These are phyloP conservation scores for Apis florea DNA, from an alignment of 1,140 invertebrate species.

Conservation along the genomic window DNA sequence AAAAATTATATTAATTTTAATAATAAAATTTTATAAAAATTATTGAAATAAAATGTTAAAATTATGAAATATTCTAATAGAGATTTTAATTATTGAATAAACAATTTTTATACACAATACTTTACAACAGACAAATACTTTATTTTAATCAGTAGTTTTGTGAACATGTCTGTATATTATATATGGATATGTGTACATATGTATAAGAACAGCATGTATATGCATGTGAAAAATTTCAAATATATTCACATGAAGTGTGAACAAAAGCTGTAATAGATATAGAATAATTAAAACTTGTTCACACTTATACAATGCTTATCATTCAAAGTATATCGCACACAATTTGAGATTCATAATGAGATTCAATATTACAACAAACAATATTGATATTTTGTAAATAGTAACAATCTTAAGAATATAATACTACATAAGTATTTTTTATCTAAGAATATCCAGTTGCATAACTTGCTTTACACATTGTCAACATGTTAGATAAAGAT, in stretches of 20 bases:
- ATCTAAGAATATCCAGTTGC: slow-evolving; percentile 64
- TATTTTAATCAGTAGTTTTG: slow-evolving; percentile 75
- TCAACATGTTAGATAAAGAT: slow-evolving; percentile 57
- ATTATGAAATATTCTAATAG: not conserved
- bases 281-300: slow-evolving; percentile 58
- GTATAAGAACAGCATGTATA: slow-evolving; percentile 61
- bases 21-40: not conserved
- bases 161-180: slow-evolving; percentile 67
- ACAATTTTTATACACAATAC: slow-evolving; percentile 47
- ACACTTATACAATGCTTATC: slow-evolving; percentile 63
- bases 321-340: slow-evolving; percentile 35
- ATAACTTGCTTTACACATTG: slow-evolving; percentile 66
- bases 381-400: slow-evolving; percentile 63
- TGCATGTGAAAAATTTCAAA: slow-evolving; percentile 53
- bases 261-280: slow-evolving; percentile 59
- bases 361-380: slow-evolving; percentile 63
- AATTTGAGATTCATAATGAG: slow-evolving; percentile 59
- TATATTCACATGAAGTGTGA: slow-evolving; percentile 59
- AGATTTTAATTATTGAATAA: not conserved
- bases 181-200: slow-evolving; percentile 71
- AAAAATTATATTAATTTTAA: not conserved
- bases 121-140: slow-evolving; percentile 78
- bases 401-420: slow-evolving; percentile 65
- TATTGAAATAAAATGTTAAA: not conserved
- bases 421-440: slow-evolving; percentile 57